Conservation (phyloP, 2,888 invertebrate species). For the Isotomurus palustris region DNA sequence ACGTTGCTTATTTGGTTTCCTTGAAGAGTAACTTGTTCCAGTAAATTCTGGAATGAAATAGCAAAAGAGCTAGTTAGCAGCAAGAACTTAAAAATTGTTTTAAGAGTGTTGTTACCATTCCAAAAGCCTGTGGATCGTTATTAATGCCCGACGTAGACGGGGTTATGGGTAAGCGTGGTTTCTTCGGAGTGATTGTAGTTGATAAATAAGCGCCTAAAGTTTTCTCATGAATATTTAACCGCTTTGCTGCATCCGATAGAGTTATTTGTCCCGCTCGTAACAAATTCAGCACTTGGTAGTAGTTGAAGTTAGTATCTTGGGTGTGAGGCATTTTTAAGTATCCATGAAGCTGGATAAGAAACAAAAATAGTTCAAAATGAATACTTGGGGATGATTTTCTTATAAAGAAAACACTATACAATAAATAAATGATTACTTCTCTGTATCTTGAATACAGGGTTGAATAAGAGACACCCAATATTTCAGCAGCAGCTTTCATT, state of each 20-base stretch:
- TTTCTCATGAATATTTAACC: constrained; percentile 69
- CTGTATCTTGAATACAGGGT: constrained; percentile 83
- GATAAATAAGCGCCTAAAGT: constrained; percentile 67
- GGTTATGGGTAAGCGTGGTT: constrained; percentile 43
- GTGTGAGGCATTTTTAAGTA: constrained; percentile 46
- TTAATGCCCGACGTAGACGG: constrained; percentile 39
- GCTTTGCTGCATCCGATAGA: constrained; percentile 61
- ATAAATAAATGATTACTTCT: constrained; percentile 58
- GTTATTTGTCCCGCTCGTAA: constrained; percentile 56
- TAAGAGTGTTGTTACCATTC: constrained; percentile 40
- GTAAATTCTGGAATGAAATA: constrained; percentile 25
- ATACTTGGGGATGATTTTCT: neutral
- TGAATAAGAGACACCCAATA: constrained; percentile 84
- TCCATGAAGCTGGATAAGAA: constrained; percentile 38
- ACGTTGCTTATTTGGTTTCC: constrained; percentile 38
- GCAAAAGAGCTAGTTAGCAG: neutral
- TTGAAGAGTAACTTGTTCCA: constrained; percentile 38
- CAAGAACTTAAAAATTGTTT: neutral
- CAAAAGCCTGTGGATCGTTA: constrained; percentile 42
- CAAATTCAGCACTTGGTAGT: constrained; percentile 45
- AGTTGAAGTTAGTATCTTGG: constrained; percentile 46
- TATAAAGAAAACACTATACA: too few relatives aligned
- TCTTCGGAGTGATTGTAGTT: constrained; percentile 49
- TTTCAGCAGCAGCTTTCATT: constrained; percentile 88
- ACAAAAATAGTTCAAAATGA: neutral